Base-by-base conservation (phyloP, 2,113 vertebrate genomes). In the Willisornis vidua region DNA sequence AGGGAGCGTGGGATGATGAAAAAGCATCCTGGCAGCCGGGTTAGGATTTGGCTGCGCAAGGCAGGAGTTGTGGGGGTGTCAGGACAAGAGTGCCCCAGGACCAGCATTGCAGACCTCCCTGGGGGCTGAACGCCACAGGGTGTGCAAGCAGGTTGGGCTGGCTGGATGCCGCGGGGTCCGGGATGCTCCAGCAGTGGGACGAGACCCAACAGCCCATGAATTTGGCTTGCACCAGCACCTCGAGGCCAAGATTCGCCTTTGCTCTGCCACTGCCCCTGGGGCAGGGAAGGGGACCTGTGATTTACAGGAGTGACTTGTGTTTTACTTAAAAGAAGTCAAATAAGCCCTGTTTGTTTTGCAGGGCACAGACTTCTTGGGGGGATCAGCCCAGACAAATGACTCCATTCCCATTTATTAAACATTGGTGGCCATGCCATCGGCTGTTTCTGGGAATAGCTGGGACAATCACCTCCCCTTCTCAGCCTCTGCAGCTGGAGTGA, bases 261-360 rank as follows among this genome's bases (percentile, higher is more conserved):
- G 22, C 65, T 89, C 24, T 33, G 61, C 65, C 0, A 3, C 67
- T 90, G 90, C 48, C 76, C 62, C 19, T 2, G 24, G 91, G 88
- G 76, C 68, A 71, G 88, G 83, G 86, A 77, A 88, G 70, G 89
- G 73, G 89, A 82, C 80, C 70, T 61, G 74, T 87, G 89, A 92
- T 92, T 95, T 94, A 94, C 78, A 22, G 83, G 73, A 33, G 55
- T 73, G 90, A 91, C 63, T 35, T 52, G 63, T 83, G 94, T 93
- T 95, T 95, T 90, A 79, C 58, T 94, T 94, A 76, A 88, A 93
- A 52, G 51, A 88, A 94, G 78, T 94, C 88, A 88, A 97, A 97
- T 89, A 96, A 94, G 93, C 84, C 35, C 8, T 2, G 89, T 88
- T 97, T 95, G 93, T 92, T 95, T 93, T 77, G 77, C 2, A 0